These are phyloP conservation scores for Corbicula japonica DNA, from an alignment of 2,888 invertebrate genomes.

Conservation along the genomic window DNA sequence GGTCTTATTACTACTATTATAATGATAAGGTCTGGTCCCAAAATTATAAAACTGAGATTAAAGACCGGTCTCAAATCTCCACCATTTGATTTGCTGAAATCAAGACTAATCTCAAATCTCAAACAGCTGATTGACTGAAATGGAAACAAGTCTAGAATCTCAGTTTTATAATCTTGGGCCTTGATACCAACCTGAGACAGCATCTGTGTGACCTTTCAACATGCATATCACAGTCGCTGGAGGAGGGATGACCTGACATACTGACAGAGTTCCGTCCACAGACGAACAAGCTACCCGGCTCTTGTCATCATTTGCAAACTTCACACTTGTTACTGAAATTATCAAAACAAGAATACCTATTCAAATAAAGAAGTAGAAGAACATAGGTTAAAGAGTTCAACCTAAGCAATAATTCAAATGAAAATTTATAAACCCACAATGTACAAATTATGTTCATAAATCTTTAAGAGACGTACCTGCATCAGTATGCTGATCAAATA, in stretches of 20 bases:
- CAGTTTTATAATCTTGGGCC: no score
- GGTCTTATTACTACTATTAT: no score
- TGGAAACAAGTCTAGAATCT: no score
- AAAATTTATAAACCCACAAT: background rate
- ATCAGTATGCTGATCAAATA: constrained; percentile 91
- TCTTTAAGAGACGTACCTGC: constrained; percentile 77
- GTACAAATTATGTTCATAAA: background rate
- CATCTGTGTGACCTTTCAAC: constrained; percentile 92
- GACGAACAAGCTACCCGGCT: constrained; percentile 93
- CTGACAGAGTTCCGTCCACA: constrained; percentile 92
- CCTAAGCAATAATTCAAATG: background rate
- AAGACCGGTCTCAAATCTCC: no score
- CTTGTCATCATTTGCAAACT: constrained; percentile 93
- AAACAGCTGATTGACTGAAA: no score
- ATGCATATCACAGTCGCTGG: constrained; percentile 91
- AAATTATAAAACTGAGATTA: no score
- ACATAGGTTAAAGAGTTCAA: background rate
- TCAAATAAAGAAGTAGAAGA: background rate
- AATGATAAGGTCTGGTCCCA: no score
- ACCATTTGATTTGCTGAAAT: no score
- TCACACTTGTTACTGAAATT: constrained; percentile 90
- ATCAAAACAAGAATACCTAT: background rate
- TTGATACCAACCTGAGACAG: constrained; percentile 90
- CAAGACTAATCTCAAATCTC: no score
- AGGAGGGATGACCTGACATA: constrained; percentile 91